phyloP scores from a whole-genome alignment of 2,888 invertebrate species.

The Caenorhabditis zanzibari region DNA sequence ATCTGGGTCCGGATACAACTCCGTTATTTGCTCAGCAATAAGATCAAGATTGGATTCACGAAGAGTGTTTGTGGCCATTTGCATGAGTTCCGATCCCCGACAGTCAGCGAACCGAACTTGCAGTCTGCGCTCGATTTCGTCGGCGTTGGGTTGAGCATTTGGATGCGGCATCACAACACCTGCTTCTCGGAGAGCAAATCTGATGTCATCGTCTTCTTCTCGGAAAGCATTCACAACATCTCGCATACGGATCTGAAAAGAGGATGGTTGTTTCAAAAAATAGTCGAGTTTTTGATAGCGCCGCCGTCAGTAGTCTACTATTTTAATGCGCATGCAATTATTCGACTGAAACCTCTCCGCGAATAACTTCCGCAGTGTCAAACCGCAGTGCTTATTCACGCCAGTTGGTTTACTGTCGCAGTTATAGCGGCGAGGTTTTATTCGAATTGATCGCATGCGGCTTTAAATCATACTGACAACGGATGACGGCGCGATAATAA shows the following conservation, averaged over 20 bases:
- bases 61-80: slow-evolving; percentile 22
- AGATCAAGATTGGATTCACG: background rate
- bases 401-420: too few relatives aligned
- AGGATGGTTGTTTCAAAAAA: too few relatives aligned
- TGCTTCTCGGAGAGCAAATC: slow-evolving; percentile 1
- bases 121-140: slow-evolving; percentile 26
- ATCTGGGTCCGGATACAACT: slow-evolving; percentile 27
- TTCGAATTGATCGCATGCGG: too few relatives aligned
- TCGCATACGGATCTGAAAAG: slow-evolving; percentile 25
- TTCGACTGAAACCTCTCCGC: too few relatives aligned
- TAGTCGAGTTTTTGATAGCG: background rate
- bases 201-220: slow-evolving; percentile 10
- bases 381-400: too few relatives aligned
- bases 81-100: slow-evolving; percentile 24
- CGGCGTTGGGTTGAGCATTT: background rate
- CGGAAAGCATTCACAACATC: slow-evolving; percentile 29
- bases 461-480: too few relatives aligned
- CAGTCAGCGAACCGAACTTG: background rate
- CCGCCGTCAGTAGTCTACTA: too few relatives aligned
- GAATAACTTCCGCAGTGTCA: too few relatives aligned
- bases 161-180: background rate
- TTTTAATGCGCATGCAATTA: too few relatives aligned
- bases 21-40: slow-evolving; percentile 6
- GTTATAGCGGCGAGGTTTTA: too few relatives aligned
- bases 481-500: too few relatives aligned